phyloP scores from a whole-genome alignment of 2,797 vertebrate species.

The Limnodromus scolopaceus region DNA sequence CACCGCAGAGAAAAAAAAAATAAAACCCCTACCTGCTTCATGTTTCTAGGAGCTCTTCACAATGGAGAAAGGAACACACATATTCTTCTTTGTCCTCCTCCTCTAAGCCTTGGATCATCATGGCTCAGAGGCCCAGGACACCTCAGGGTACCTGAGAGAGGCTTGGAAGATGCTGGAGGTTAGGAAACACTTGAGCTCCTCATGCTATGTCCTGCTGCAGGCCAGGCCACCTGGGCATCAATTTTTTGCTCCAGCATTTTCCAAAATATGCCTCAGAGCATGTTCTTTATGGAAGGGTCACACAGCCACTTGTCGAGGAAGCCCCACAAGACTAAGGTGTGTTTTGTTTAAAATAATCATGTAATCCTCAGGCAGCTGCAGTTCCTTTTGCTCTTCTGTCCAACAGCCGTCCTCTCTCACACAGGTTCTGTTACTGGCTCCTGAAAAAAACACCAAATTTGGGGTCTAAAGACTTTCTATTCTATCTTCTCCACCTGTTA shows the following conservation, averaged over 20 bases:
- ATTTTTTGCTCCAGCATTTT: neutral
- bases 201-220: neutral
- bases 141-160: neutral
- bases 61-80: neutral
- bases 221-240: neutral
- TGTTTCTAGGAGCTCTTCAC: neutral
- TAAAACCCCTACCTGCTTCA: neutral
- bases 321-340: neutral
- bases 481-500: neutral
- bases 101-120: neutral
- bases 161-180: neutral
- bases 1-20: neutral
- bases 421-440: neutral
- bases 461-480: neutral
- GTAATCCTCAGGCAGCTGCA: neutral
- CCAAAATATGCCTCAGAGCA: neutral
- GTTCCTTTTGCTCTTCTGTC: neutral
- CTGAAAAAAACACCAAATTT: accelerated
- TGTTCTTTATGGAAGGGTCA: neutral
- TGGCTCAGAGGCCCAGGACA: neutral
- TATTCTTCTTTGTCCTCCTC: neutral
- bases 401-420: neutral
- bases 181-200: neutral
- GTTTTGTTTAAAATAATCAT: neutral
- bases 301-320: neutral